Conservation (phyloP, 2,113 vertebrate genomes). For the Peromyscus polionotus region DNA sequence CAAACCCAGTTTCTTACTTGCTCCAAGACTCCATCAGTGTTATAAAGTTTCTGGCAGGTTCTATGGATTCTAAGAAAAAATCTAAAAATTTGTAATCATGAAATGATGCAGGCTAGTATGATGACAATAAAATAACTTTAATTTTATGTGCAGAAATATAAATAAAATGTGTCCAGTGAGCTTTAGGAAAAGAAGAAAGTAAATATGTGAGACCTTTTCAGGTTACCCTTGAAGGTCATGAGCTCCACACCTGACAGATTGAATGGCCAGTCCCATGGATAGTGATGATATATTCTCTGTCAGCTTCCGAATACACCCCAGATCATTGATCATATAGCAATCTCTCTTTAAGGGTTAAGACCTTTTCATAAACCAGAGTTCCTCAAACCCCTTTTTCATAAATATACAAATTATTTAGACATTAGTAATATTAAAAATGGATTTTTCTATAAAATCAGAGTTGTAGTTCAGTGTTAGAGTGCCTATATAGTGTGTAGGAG, state of each 20-base stretch:
- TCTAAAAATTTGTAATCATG: too few species aligned
- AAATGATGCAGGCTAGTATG: background rate
- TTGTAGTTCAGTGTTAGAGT: background rate
- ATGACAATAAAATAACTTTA: background rate
- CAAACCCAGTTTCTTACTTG: background rate
- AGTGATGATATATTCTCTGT: background rate
- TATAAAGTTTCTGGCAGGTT: background rate
- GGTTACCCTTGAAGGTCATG: background rate
- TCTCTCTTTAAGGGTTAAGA: background rate
- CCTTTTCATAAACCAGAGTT: background rate
- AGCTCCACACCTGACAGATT: background rate
- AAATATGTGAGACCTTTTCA: background rate
- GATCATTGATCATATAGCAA: background rate
- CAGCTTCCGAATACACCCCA: background rate
- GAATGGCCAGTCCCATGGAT: background rate
- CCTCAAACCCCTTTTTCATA: background rate
- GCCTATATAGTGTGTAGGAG: background rate
- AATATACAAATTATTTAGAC: background rate
- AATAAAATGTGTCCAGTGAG: background rate
- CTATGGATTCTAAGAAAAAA: background rate
- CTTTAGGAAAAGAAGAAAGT: background rate
- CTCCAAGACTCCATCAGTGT: background rate
- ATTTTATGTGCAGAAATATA: background rate
- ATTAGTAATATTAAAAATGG: background rate
- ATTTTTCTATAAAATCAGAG: background rate